These are phyloP conservation scores for Hyla sarda DNA, from an alignment of 2,113 vertebrate genomes.

Conservation along the genomic window DNA sequence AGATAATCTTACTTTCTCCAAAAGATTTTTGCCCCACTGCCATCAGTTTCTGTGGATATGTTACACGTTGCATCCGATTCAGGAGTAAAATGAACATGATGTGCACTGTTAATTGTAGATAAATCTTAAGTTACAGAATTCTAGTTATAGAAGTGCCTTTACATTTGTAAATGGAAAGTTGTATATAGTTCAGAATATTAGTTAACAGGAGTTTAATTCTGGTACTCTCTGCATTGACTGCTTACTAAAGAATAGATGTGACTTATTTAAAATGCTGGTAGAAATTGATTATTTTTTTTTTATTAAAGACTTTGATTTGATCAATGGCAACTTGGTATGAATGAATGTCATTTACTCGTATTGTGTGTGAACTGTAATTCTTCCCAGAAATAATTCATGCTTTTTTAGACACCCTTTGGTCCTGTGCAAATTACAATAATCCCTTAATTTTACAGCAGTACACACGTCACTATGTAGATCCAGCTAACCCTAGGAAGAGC, in stretches of 20 bases:
- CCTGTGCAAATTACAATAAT: neutral
- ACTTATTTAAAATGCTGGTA: conserved; percentile 40
- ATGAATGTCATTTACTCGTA: neutral
- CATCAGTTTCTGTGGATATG: neutral
- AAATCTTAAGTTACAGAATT: neutral
- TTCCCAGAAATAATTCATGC: neutral
- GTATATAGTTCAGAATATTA: conserved; percentile 48
- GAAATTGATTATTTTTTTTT: neutral
- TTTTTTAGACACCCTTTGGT: neutral
- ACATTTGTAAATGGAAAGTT: conserved; percentile 53
- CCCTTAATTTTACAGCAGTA: neutral
- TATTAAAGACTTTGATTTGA: conserved; percentile 31
- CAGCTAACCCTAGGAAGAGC: neutral
- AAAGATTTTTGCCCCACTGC: neutral
- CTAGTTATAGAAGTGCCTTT: conserved; percentile 78
- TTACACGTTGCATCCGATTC: neutral
- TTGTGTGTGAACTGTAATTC: neutral
- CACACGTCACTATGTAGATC: neutral
- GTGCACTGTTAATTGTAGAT: conserved; percentile 69
- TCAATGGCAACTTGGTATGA: neutral
- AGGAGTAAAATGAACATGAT: conserved; percentile 60
- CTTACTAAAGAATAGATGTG: conserved; percentile 34
- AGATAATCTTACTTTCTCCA: neutral
- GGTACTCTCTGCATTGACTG: conserved; percentile 38
- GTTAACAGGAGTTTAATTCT: conserved; percentile 25